Conservation (phyloP, 35 echinoderm and acorn worm species). For the Hemicentrotus pulcherrimus region DNA sequence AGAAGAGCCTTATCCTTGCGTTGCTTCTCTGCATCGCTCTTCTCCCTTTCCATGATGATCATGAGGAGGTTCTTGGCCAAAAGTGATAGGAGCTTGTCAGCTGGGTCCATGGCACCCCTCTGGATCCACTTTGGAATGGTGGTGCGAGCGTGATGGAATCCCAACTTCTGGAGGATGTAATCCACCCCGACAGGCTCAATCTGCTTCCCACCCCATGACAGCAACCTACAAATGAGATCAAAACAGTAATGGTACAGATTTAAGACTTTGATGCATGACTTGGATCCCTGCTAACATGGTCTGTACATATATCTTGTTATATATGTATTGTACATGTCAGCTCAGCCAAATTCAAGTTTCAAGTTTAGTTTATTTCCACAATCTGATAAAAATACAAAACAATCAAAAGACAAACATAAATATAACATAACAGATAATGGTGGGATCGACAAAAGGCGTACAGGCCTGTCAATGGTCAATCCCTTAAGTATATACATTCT, state of each 20-base stretch:
- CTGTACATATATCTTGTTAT: too few species aligned
- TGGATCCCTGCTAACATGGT: too few species aligned
- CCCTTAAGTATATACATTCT: too few species aligned
- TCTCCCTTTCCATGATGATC: conserved; percentile 72
- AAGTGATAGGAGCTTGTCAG: conserved; percentile 77
- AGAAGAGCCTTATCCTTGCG: background rate
- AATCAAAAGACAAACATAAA: too few species aligned
- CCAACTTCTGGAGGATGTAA: conserved; percentile 93
- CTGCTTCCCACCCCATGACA: conserved; percentile 94
- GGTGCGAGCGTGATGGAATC: conserved; percentile 89
- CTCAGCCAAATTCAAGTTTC: too few species aligned
- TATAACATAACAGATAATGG: too few species aligned
- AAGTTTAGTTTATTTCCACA: too few species aligned
- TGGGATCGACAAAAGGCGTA: too few species aligned
- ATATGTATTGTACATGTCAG: too few species aligned
- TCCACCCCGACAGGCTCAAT: conserved; percentile 95
- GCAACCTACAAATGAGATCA: conserved; percentile 54
- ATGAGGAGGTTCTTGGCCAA: conserved; percentile 75
- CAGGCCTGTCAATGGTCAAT: too few species aligned
- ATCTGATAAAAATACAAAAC: too few species aligned
- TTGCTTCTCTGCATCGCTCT: conserved; percentile 44
- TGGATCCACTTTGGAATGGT: conserved; percentile 99
- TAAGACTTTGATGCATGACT: too few species aligned
- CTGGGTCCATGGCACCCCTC: conserved; percentile 89
- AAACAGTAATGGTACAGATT: background rate